Conservation (phyloP, 2,113 vertebrate species). For the Charina bottae region DNA sequence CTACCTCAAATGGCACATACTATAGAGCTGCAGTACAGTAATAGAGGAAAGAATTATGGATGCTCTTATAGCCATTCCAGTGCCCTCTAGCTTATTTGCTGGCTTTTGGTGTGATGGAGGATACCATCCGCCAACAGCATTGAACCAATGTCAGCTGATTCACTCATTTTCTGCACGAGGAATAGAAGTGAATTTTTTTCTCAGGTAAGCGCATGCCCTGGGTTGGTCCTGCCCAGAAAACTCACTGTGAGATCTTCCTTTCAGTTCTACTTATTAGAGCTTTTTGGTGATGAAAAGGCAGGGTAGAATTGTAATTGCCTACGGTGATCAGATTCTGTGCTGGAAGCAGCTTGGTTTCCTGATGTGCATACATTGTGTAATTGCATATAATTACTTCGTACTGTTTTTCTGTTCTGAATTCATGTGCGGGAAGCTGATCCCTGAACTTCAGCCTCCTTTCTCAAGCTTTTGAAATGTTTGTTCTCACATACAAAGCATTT, state of each 20-base stretch:
- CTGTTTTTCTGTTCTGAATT: background rate
- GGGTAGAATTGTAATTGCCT: background rate
- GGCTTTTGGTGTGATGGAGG: background rate
- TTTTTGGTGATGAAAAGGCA: background rate
- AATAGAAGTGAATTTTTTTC: background rate
- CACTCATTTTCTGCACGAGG: background rate
- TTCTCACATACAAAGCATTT: background rate
- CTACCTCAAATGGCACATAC: background rate
- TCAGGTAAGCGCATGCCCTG: accelerated
- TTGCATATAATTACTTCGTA: background rate
- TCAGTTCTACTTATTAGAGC: background rate
- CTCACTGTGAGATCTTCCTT: background rate
- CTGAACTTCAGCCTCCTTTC: background rate
- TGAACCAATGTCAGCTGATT: background rate
- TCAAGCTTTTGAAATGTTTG: background rate
- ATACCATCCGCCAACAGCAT: background rate
- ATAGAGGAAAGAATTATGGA: background rate
- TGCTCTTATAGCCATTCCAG: background rate
- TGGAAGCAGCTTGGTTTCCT: background rate
- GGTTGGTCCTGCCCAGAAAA: background rate
- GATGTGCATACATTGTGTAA: background rate
- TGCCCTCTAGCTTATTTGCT: background rate
- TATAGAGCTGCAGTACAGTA: background rate
- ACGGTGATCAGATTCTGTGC: background rate
- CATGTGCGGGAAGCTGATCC: background rate